Evolutionary conservation across 2,797 vertebrate genomes (phyloP), one percentile per base, ranked within the genome.

Genomic region (Garrulus glandarius): DNA sequence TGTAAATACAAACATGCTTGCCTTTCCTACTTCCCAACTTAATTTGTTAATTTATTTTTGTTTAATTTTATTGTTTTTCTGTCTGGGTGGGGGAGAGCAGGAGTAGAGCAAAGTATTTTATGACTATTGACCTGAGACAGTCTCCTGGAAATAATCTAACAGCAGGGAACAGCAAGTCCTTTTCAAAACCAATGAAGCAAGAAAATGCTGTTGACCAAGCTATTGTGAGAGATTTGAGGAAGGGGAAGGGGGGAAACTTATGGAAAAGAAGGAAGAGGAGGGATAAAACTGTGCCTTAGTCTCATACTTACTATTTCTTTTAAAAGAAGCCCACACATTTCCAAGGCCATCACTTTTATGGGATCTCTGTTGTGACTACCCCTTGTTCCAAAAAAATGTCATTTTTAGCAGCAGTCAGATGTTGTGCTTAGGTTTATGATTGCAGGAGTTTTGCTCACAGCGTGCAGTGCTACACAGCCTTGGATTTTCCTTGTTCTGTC

Each of bases 121-220:
- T 64, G 69, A 94, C 59, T 82, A 97, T 87, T 94, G 96, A 97
- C 96, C 97, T 95, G 89, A 95, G 96, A 96, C 80, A 81, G 91
- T 92, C 95, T 97, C 72, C 95, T 96, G 91, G 96, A 98, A 97
- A 97, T 94, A 97, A 97, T 95, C 96, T 95, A 96, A 95, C 97
- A 96, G 94, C 89, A 92, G 96, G 96, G 76, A 94, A 70, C 80
- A 87, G 79, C 24, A 36, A 97, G 96, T 93, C 91, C 94, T 89
- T 98, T 97, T 97, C 83, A 96, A 96, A 98, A 96, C 78, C 97
- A 96, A 49, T 64, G 91, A 94, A 98, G 96, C 97, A 97, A 91
- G 81, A 97, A 98, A 97, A 90, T 55, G 74, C 80, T 97, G 93
- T 94, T 97, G 96, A 92, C 97, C 96, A 91, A 95, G 36, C 89